These are phyloP conservation scores for Tiliqua scincoides DNA, from an alignment of 2,113 vertebrate genomes.

Conservation along the genomic window DNA sequence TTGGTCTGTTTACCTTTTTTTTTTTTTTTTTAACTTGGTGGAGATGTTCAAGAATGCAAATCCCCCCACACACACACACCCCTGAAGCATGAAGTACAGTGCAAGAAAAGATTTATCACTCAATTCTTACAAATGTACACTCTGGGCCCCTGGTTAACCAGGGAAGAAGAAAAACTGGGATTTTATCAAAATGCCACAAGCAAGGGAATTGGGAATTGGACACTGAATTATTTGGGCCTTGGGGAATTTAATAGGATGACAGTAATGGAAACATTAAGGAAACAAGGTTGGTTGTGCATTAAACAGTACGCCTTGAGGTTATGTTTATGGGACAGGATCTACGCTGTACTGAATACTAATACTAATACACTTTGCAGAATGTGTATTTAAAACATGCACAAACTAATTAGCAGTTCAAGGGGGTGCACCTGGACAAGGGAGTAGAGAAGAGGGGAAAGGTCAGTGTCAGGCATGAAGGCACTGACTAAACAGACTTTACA, in stretches of 20 bases:
- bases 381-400: constrained; percentile 52
- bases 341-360: not conserved
- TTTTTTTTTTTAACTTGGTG: not conserved
- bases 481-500: constrained; percentile 82
- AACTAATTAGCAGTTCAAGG: constrained; percentile 37
- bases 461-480: constrained; percentile 76
- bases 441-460: constrained; percentile 83
- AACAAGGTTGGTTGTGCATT: constrained; percentile 1
- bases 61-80: too few species aligned
- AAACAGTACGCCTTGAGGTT: not conserved
- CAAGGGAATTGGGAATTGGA: not conserved
- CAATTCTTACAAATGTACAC: not conserved
- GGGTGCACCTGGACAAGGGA: constrained; percentile 88
- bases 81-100: not conserved
- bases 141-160: not conserved
- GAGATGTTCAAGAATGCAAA: not conserved
- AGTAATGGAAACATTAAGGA: constrained; percentile 17
- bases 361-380: constrained; percentile 21
- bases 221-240: not conserved
- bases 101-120: not conserved
- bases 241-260: not conserved
- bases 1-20: not conserved
- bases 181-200: not conserved
- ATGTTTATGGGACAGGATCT: not conserved
- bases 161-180: not conserved